phyloP scores from a whole-genome alignment of 1,140 invertebrate species.

The Neodiprion pinetum region DNA sequence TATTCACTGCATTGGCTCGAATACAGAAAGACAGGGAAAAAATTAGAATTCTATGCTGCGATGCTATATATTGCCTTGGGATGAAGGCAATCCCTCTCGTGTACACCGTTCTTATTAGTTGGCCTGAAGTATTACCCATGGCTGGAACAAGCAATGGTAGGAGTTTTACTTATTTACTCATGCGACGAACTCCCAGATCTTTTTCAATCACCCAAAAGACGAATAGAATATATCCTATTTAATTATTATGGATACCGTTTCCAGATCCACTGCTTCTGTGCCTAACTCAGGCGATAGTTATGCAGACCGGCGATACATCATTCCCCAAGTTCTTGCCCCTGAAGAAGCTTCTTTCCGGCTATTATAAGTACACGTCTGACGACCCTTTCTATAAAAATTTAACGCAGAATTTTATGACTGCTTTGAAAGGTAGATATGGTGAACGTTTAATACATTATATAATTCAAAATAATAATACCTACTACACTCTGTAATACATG shows the following conservation, averaged over 20 bases:
- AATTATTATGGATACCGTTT: constrained; percentile 20
- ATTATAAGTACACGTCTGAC: constrained; percentile 39
- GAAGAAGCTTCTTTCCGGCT: constrained; percentile 36
- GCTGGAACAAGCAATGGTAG: constrained; percentile 38
- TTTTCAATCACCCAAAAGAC: not conserved
- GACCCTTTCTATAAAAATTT: constrained; percentile 24
- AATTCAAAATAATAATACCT: constrained; percentile 11
- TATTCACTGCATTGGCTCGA: constrained; percentile 44
- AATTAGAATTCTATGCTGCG: constrained; percentile 51
- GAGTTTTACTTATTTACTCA: constrained; percentile 18
- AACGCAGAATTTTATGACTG: constrained; percentile 33
- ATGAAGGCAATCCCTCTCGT: constrained; percentile 40
- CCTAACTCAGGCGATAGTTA: constrained; percentile 41
- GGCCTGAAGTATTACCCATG: constrained; percentile 55
- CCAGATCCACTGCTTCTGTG: constrained; percentile 46
- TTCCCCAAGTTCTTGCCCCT: constrained; percentile 34
- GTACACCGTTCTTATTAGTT: constrained; percentile 42
- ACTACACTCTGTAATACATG: constrained; percentile 17
- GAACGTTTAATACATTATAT: constrained; percentile 2
- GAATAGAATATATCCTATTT: not conserved
- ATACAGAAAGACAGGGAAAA: constrained; percentile 53
- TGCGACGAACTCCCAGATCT: not conserved
- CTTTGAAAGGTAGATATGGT: constrained; percentile 37
- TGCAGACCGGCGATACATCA: constrained; percentile 9
- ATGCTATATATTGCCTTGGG: constrained; percentile 50